Evolutionary conservation across 1,140 invertebrate genomes (phyloP), one percentile per base, ranked within the genome.

Genomic region (Cyclargus thomasi): DNA sequence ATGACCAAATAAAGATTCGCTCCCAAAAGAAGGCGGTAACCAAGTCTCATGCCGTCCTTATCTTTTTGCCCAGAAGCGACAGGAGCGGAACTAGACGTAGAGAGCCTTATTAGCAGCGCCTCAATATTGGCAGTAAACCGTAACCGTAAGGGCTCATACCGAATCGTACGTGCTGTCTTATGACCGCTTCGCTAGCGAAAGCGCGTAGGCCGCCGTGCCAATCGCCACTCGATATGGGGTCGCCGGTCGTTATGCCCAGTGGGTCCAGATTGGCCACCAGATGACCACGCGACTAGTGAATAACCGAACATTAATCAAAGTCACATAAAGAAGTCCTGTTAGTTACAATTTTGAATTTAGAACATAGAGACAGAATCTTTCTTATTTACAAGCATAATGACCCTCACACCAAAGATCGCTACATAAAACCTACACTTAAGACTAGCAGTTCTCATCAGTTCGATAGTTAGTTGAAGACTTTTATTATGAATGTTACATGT

Each of bases 221-320:
- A 73, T 86, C 83, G 73, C 79, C 81, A 76, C 81, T 86, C 69
- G 83, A 88, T 29, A 77, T 74, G 47, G 90, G 83, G 71, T 90
- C 89, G 65, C 88, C 83, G 53, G 82, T 83, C 5, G 83, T 93
- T 88, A 97, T 96, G 91, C 94, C 94, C 85, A 99, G 92, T 73
- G 98, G 98, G 93, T 99, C 98, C 90, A 98, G 92, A 86, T 97
- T 95, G 80, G 98, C 96, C 81, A 97, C 96, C 90, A 98, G 95
- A 92, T 99, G 98, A 90, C 98, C 98, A 87, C 97, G 95, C 76
- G 96, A 95, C 97, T 99, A 92, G 6, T 79, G 23, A 65, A 65
- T 65, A 66, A 66, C 36, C 55, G 55, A 39, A 17, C 66, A 67
- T 59, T 17, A 20, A 20, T 55, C 65, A 14, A 62, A 53, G 10